Base-by-base conservation (phyloP, 2,888 invertebrate species). In the Galeopsomyia nigrocyanea region DNA sequence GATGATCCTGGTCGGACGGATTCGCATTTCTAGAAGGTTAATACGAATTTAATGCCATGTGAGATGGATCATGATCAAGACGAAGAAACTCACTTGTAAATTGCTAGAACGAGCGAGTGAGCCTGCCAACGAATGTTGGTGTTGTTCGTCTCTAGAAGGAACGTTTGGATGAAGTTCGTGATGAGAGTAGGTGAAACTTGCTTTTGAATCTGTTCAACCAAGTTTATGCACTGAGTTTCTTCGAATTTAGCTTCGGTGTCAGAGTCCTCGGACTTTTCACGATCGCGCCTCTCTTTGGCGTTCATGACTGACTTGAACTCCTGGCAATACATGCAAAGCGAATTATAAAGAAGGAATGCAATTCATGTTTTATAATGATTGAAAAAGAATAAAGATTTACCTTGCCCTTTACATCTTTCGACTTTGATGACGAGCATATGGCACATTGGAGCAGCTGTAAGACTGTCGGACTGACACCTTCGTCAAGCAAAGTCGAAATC, bases 41-140 rank as follows among this genome's bases (percentile, higher is more conserved):
- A 47, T 57, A 58, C n/a, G n/a, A 10, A 39, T 39, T 22, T 71
- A 26, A n/a, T 62, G 21, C 14, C 53, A 21, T 14, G 14, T 31
- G 6, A 51, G 17, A 57, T 26, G 26, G 5, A 2, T 39, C 16
- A 68, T 51, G 65, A 49, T 58, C n/a, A n/a, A 63, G 19, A 51
- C 58, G 14, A 39, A 63, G 50, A 16, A 73, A 85, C 89, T 88
- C 84, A 92, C 91, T 94, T 94, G 84, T 95, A 95, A 77, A 97
- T 92, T 0, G 95, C 93, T 31, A 94, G 89, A 47, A 96, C 88
- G 1, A 97, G 88, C 0, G 94, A 93, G 85, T 99, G 98, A 0
- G 97, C 96, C 87, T 98, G 97, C 98, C 98, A 98, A 73, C 99
- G 92, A 14, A 97, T 93, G 22, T 94, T 92, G 0, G 96, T 95